These are phyloP conservation scores for Carassius gibelio DNA, from an alignment of 2,113 vertebrate genomes.

Conservation along the genomic window DNA sequence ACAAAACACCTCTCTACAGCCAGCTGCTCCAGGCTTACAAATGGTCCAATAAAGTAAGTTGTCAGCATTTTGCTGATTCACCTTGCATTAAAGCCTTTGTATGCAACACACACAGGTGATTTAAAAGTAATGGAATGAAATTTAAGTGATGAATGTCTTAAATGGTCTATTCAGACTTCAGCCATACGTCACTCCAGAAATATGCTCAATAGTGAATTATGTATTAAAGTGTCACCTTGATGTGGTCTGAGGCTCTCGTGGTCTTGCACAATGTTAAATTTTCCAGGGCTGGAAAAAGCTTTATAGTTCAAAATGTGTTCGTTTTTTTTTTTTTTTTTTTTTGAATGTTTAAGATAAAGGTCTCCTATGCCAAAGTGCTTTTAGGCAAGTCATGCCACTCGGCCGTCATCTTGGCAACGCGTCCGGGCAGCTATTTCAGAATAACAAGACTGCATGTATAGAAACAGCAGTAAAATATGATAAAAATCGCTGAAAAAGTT, in stretches of 20 bases:
- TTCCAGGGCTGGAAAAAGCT: background rate
- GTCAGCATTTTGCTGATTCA: background rate
- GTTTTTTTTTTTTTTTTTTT: no score
- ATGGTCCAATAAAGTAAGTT: conserved; percentile 96
- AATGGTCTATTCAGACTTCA: background rate
- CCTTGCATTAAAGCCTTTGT: background rate
- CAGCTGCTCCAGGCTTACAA: conserved; percentile 98
- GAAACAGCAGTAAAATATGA: no score
- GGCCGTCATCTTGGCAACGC: no score
- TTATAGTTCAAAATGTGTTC: background rate
- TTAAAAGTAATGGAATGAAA: background rate
- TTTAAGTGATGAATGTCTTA: background rate
- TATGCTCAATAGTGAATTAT: background rate
- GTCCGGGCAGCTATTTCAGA: no score
- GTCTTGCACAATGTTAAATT: background rate
- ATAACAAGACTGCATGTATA: no score
- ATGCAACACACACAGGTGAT: background rate
- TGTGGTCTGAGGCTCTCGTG: background rate
- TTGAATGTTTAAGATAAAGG: background rate
- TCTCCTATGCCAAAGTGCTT: no score
- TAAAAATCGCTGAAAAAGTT: no score
- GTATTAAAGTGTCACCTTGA: background rate
- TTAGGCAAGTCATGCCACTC: no score
- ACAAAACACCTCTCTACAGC: conserved; percentile 96
- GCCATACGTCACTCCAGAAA: background rate